phyloP scores from a whole-genome alignment of 2,113 vertebrate species.

The Narcine bancroftii region DNA sequence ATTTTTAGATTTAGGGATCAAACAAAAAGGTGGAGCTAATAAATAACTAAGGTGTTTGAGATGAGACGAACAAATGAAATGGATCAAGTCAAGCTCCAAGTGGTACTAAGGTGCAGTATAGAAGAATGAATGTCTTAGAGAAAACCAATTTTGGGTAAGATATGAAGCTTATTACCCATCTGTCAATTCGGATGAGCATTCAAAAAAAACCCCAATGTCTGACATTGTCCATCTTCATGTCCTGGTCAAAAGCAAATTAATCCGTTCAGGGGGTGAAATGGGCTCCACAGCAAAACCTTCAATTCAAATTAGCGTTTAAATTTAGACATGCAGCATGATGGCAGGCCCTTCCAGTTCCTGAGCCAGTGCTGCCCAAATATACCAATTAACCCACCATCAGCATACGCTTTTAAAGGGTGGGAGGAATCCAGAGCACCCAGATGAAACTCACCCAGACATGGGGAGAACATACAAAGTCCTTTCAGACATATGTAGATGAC shows the following conservation, averaged over 20 bases:
- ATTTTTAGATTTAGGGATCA: not conserved
- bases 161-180: not conserved
- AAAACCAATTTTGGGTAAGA: no score
- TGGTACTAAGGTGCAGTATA: not conserved
- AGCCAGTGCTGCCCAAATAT: no score
- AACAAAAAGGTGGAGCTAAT: not conserved
- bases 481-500: not conserved
- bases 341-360: no score
- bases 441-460: no score
- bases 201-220: not conserved
- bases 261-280: not conserved
- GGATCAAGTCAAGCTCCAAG: not conserved
- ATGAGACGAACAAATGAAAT: not conserved
- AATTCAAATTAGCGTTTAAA: no score
- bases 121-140: no score
- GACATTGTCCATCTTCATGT: no score
- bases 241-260: not conserved
- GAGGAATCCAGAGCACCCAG: no score
- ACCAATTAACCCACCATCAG: no score
- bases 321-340: no score
- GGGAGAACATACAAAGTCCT: no score
- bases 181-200: not conserved
- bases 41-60: not conserved
- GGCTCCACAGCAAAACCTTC: not conserved
- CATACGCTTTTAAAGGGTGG: no score